These are phyloP conservation scores for Xestia rhomboidea DNA, from an alignment of 2,888 invertebrate genomes.

Conservation along the genomic window DNA sequence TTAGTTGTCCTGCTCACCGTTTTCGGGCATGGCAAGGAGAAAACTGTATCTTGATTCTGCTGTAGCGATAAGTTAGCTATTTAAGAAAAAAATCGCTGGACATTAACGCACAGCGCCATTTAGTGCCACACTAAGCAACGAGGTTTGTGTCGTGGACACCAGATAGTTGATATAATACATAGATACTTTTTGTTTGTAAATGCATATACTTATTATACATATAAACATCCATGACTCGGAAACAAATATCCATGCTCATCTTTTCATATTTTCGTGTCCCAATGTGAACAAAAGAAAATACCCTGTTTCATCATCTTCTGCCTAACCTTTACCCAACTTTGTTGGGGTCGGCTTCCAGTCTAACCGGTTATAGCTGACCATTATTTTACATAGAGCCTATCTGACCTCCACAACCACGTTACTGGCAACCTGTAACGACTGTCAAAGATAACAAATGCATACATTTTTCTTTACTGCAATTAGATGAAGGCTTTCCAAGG, in stretches of 20 bases:
- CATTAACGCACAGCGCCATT: too few species aligned
- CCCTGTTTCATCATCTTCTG: neutral
- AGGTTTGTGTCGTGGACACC: too few species aligned
- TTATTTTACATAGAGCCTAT: neutral
- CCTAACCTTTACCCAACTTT: neutral
- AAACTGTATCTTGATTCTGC: neutral
- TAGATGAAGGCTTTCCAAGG: neutral
- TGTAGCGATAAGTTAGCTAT: neutral
- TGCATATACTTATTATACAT: too few species aligned
- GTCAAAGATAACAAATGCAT: neutral
- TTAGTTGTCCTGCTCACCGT: neutral
- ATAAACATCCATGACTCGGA: too few species aligned
- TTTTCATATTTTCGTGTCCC: too few species aligned
- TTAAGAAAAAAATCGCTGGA: too few species aligned
- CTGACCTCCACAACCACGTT: neutral
- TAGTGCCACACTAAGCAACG: too few species aligned
- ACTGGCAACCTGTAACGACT: neutral
- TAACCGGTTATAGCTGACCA: neutral
- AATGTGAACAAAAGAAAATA: neutral
- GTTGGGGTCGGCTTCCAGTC: neutral
- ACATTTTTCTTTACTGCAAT: constrained; percentile 1
- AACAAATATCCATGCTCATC: too few species aligned
- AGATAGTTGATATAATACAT: too few species aligned
- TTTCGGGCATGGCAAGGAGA: neutral
- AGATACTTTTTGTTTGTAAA: too few species aligned